These are phyloP conservation scores for Tenthredo scrophulariae DNA, from an alignment of 2,888 invertebrate genomes.

Conservation along the genomic window DNA sequence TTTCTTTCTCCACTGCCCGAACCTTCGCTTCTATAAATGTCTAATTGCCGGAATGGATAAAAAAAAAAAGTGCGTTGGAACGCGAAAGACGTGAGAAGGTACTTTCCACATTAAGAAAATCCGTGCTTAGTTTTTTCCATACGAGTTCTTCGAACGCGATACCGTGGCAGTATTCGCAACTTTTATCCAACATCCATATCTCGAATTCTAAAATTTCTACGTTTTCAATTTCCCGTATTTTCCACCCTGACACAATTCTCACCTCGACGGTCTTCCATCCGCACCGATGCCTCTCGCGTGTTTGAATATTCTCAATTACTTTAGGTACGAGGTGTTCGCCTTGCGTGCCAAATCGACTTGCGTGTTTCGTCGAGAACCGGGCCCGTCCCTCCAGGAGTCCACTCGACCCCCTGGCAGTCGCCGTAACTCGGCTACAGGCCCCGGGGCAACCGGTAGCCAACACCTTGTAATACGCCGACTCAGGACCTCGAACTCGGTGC, in stretches of 20 bases:
- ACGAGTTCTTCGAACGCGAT: background rate
- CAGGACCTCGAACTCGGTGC: conserved; percentile 15
- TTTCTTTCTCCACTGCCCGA: conserved; percentile 49
- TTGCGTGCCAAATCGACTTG: conserved; percentile 48
- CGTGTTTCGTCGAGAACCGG: conserved; percentile 30
- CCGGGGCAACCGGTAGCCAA: conserved; percentile 48
- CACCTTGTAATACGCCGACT: conserved; percentile 51
- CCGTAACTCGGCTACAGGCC: conserved; percentile 40
- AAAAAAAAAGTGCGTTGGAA: background rate
- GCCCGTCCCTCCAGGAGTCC: conserved; percentile 42
- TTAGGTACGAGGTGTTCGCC: conserved; percentile 49
- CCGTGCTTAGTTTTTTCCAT: background rate
- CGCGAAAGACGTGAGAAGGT: background rate
- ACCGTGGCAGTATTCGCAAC: background rate
- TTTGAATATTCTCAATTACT: conserved; percentile 48
- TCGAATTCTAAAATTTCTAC: background rate
- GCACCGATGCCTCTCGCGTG: conserved; percentile 45
- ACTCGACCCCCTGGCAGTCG: conserved; percentile 48
- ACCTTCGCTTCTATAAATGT: conserved; percentile 29
- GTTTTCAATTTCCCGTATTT: conserved; percentile 8
- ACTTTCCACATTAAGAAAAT: background rate
- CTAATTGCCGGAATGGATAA: background rate
- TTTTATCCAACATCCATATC: background rate
- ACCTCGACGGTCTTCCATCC: conserved; percentile 18
- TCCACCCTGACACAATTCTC: conserved; percentile 41